Percentiles rank a stretch among this genome's conserved stretches.
Evolutionary conservation across 2,113 vertebrate genomes (phyloP).

Genomic region (Engraulis encrasicolus): DNA sequence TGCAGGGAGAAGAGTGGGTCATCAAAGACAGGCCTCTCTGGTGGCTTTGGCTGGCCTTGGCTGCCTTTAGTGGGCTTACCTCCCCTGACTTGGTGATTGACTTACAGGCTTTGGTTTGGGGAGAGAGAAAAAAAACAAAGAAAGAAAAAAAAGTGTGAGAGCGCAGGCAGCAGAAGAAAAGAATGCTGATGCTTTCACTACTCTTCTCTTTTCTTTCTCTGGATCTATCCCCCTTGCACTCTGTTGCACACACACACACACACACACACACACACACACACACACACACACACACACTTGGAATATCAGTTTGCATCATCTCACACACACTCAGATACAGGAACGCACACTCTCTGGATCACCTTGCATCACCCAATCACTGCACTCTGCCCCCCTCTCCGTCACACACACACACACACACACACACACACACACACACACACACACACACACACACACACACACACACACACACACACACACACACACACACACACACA

Average conservation of each 20-base stretch:
- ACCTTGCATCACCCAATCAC: no score
- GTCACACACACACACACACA: not conserved
- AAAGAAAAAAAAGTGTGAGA: not conserved
- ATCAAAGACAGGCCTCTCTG: not conserved
- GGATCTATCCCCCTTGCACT: no score
- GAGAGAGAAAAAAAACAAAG: not conserved
- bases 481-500: not conserved
- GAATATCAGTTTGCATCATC: no score
- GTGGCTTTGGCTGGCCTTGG: not conserved
- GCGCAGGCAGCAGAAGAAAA: not conserved
- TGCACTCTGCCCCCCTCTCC: no score
- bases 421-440: not conserved
- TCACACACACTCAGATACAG: no score
- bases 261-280: no score
- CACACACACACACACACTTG: no score
- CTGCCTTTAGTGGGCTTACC: not conserved
- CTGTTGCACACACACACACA: not conserved
- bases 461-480: conserved; percentile 25
- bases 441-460: not conserved
- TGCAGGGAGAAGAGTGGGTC: not conserved
- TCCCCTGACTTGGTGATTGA: not conserved
- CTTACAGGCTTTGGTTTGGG: not conserved
- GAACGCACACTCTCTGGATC: no score
- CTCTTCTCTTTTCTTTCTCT: no score
- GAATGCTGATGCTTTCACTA: not conserved